Evolutionary conservation across 2,888 invertebrate species (phyloP), one percentile per base, ranked within the genome.

Genomic region (Cacoxenus indagator): DNA sequence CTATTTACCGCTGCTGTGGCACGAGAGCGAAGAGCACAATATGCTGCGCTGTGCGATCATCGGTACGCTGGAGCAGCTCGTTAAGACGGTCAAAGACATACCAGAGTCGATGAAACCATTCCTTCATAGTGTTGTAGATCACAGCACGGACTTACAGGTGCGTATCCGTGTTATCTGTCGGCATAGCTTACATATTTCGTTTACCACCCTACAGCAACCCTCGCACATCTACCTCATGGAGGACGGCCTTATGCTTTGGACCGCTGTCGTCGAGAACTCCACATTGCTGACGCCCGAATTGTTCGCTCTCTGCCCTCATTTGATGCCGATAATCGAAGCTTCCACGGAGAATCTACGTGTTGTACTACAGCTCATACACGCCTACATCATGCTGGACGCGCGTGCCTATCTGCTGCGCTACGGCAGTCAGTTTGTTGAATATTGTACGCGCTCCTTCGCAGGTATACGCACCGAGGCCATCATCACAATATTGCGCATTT

Each of bases 21-120:
- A 93, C 71, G 95, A 95, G 87, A 95, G 96, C 9, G 93, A 92
- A 70, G 92, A 93, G 70, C 95, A 96, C 85, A 94, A 95, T 87
- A 95, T 98, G 95, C 89, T 98, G 74, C 90, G 96, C 14, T 96
- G 96, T 84, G 95, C 97, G 57, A 96, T 97, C 74, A 92, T 98
- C 9, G 92, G 96, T 3, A 94, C 96, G 0, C 90, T 97, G 55
- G 76, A 88, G 72, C 94, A 96, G 83, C 90, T 97, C 66, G 95
- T 97, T 65, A 95, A 95, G 89, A 92, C 92, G 2, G 81, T 92
- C 55, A 91, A 91, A 26, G 90, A 91, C 76, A 91, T 91, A 66
- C 89, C 91, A 4, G 87, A 89, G 65, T 90, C 88, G 81, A 89
- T 93, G 77, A 90, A 91, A 19, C 91, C 91, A 6, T 93, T 93